These are phyloP conservation scores for Lemur catta DNA, from an alignment of 2,797 vertebrate genomes.

Conservation along the genomic window DNA sequence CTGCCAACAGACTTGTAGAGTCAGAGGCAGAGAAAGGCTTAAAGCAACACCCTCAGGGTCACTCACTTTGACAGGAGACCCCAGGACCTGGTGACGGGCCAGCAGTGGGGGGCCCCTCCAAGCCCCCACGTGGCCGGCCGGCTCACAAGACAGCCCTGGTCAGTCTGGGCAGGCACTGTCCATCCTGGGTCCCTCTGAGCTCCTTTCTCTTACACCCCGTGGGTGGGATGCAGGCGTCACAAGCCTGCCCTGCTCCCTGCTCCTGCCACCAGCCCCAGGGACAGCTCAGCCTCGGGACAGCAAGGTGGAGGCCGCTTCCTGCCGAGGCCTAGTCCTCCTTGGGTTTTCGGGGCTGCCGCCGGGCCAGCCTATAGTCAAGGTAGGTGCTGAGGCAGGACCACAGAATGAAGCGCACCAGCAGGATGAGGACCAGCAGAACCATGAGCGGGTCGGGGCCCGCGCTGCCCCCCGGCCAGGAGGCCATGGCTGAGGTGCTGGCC, in stretches of 20 bases:
- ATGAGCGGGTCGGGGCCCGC: conserved; percentile 85
- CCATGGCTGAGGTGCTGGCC: not conserved
- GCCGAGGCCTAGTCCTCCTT: conserved; percentile 74
- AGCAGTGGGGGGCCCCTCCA: not conserved
- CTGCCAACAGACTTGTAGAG: not conserved
- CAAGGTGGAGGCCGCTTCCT: not conserved
- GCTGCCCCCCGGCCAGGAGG: not conserved
- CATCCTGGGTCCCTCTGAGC: not conserved
- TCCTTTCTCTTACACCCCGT: not conserved
- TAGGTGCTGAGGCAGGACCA: conserved; percentile 87
- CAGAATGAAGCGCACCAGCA: conserved; percentile 86
- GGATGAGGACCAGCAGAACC: conserved; percentile 84
- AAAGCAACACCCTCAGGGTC: not conserved
- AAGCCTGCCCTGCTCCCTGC: not conserved
- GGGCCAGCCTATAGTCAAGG: conserved; percentile 84
- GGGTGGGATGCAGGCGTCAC: not conserved
- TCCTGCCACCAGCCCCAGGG: not conserved
- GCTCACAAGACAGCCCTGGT: not conserved
- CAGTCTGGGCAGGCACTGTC: fast-evolving
- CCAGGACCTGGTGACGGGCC: not conserved
- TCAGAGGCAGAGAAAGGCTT: no score
- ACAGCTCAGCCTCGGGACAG: not conserved
- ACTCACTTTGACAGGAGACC: no score
- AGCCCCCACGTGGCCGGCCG: fast-evolving
- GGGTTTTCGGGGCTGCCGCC: conserved; percentile 70